A percentile compares a stretch with the other conserved stretches of the same genome.
Conservation (phyloP, 2,888 invertebrate species). For the Sinotaia quadrata region DNA sequence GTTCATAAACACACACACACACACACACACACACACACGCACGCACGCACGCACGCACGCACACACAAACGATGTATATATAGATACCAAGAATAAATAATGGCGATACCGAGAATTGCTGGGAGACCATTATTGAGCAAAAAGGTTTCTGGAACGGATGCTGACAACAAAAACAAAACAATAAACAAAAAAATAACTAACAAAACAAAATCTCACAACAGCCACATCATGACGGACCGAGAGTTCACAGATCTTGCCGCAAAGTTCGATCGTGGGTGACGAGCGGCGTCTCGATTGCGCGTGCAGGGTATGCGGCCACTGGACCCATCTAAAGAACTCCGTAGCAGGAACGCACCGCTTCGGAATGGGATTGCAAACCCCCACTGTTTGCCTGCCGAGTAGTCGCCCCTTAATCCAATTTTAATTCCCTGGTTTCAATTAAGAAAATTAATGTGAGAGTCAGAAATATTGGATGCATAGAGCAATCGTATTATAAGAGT, state of each 20-base stretch:
- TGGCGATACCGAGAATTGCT: too few species aligned
- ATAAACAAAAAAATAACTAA: too few species aligned
- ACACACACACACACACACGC: background rate
- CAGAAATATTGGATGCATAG: conserved; percentile 31
- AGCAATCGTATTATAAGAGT: conserved; percentile 34
- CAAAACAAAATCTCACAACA: background rate
- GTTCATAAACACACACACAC: background rate
- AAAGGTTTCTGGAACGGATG: too few species aligned
- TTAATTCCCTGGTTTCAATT: conserved; percentile 37
- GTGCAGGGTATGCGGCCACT: conserved; percentile 25
- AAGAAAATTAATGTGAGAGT: conserved; percentile 38
- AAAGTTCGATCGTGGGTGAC: conserved; percentile 9
- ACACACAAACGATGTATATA: background rate
- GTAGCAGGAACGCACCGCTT: conserved; percentile 20
- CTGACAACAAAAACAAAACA: too few species aligned
- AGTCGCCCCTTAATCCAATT: conserved; percentile 33
- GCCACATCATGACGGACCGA: background rate
- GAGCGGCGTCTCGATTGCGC: conserved; percentile 27
- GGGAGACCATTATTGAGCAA: too few species aligned
- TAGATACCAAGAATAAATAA: too few species aligned
- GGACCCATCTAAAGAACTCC: conserved; percentile 27
- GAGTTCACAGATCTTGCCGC: conserved; percentile 3
- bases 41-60: background rate
- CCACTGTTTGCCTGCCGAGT: conserved; percentile 26
- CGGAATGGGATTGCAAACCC: conserved; percentile 22